phyloP scores from a whole-genome alignment of 2,888 invertebrate genomes.

The Palloptera scutellata region DNA sequence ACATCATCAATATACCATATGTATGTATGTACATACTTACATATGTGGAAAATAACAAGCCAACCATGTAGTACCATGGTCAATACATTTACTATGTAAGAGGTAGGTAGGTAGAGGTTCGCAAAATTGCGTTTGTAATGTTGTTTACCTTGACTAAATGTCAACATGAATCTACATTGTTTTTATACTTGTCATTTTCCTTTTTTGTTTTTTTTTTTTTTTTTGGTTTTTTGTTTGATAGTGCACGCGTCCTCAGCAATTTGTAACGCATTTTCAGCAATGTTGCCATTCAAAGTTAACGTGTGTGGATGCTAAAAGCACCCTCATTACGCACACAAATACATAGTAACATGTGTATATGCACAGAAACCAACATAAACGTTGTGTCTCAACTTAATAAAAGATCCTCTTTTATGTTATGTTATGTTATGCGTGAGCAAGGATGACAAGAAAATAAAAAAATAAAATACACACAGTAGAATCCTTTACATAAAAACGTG shows the following conservation, averaged over 20 bases:
- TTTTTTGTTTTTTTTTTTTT: background rate
- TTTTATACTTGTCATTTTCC: conserved; percentile 28
- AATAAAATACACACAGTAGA: background rate
- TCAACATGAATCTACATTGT: conserved; percentile 1
- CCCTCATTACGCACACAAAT: too few relatives aligned
- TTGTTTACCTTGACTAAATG: conserved; percentile 17
- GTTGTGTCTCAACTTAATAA: conserved; percentile 30
- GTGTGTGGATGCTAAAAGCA: too few relatives aligned
- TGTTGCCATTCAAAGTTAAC: conserved; percentile 10
- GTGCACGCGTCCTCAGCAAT: conserved; percentile 30
- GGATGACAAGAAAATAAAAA: background rate
- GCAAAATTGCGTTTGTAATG: conserved; percentile 20
- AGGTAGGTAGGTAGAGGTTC: too few relatives aligned
- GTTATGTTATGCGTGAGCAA: background rate
- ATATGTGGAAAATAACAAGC: background rate
- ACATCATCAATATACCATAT: too few relatives aligned
- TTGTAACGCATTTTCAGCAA: conserved; percentile 39
- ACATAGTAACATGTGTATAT: too few relatives aligned
- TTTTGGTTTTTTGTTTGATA: background rate
- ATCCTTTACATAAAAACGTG: conserved; percentile 46
- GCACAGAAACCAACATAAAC: too few relatives aligned
- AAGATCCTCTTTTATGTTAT: conserved; percentile 3
- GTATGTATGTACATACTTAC: background rate
- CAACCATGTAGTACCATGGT: conserved; percentile 11
- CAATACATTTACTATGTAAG: conserved; percentile 19